Base-by-base conservation (phyloP, 2,888 invertebrate genomes). In the Neoitamus cyanurus region DNA sequence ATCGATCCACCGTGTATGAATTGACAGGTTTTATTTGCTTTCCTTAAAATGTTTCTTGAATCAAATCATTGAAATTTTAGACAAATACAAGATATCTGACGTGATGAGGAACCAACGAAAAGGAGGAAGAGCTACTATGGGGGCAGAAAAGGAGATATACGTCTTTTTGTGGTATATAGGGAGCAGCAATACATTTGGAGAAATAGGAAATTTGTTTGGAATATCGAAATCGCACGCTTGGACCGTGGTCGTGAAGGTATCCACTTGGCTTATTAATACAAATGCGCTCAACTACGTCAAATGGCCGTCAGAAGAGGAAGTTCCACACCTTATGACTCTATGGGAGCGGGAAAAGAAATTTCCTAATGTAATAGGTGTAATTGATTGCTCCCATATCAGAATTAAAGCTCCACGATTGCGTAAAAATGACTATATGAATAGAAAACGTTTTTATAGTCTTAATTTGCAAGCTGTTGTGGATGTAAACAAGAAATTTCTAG, bases 361-460 rank as follows among this genome's bases (percentile, higher is more conserved):
- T 36, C 48, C 30, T 2, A n/a, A 72, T 20, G 80, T 72, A 9
- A 36, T 72, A 25, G 68, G 48, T 15, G 84, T 58, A 6, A 84
- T 84, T 28, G 75, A 68, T 42, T 75, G 84, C 31, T 37, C 75
- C 3, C 75, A 73, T 72, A 73, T 73, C 11, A 13, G n/a, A 34
- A 73, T 83, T 30, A 72, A 30, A 72, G 46, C 37, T 15, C 73
- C 73, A 28, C n/a, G 28, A 20, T n/a, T 3, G n/a, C 36, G 20
- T 5, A 72, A 70, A 42, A 28, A 84, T 3, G 1, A 15, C 7
- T 84, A 75, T 84, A 75, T 75, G 11, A 42, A 84, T 58, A 20
- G 84, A 7, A 77, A 84, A 68, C 68, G 75, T 28, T 77, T 11
- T 31, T 73, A 34, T 73, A 73, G n/a, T 3, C 4, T 73, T 34